A percentile compares a stretch with the other conserved stretches of the same genome.
phyloP scores from a whole-genome alignment of 2,888 invertebrate species.

The Osmoderma eremita region DNA sequence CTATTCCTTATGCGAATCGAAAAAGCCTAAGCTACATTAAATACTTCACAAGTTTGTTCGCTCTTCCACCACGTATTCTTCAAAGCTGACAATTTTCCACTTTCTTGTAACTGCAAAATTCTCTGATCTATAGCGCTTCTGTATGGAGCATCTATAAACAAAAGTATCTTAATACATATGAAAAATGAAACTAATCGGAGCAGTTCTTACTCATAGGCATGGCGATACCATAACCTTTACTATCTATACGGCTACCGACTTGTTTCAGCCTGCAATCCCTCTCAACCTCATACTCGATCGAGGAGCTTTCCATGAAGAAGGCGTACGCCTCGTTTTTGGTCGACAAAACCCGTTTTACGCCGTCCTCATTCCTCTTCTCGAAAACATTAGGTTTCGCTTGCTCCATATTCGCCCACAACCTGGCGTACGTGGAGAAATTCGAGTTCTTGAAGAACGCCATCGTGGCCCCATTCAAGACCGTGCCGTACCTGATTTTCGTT shows the following conservation, averaged over 20 bases:
- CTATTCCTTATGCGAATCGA: background rate
- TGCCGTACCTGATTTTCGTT: conserved; percentile 94
- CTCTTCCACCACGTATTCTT: conserved; percentile 96
- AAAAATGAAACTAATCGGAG: too few relatives aligned
- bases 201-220: conserved; percentile 79
- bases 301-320: conserved; percentile 95
- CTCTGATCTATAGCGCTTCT: conserved; percentile 87
- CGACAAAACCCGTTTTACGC: conserved; percentile 83
- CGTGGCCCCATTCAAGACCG: conserved; percentile 86
- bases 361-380: conserved; percentile 82
- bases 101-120: conserved; percentile 89
- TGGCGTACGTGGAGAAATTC: conserved; percentile 84
- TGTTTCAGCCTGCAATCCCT: conserved; percentile 85
- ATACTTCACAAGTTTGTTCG: conserved; percentile 63
- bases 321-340: conserved; percentile 85
- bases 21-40: background rate
- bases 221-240: conserved; percentile 93
- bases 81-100: conserved; percentile 80
- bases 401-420: conserved; percentile 92
- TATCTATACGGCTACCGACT: conserved; percentile 83
- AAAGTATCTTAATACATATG: background rate
- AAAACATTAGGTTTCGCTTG: conserved; percentile 83
- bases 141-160: conserved; percentile 76
- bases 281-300: conserved; percentile 90
- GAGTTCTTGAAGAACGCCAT: conserved; percentile 91